Evolutionary conservation across 2,113 vertebrate species (phyloP).

Genomic region (Pseudorectes ferrugineus): DNA sequence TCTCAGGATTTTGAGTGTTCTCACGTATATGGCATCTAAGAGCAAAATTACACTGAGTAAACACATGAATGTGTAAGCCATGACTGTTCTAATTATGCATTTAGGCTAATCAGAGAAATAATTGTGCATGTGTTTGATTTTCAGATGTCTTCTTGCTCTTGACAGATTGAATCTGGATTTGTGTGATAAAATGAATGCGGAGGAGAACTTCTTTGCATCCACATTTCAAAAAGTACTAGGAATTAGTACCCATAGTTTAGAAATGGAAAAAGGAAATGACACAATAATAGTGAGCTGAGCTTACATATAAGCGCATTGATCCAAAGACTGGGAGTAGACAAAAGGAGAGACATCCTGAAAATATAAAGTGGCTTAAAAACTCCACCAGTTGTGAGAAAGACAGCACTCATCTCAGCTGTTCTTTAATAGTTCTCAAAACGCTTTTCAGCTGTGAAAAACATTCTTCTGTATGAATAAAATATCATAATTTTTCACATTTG

Average conservation of each 20-base stretch:
- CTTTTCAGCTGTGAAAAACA: not conserved
- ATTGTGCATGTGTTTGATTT: not conserved
- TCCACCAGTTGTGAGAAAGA: not conserved
- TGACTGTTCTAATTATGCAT: not conserved
- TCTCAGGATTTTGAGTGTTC: not conserved
- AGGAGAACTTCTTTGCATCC: not conserved
- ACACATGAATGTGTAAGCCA: not conserved
- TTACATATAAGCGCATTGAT: not conserved
- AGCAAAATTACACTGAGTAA: not conserved
- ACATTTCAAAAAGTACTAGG: not conserved
- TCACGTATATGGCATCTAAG: not conserved
- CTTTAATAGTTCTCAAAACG: not conserved
- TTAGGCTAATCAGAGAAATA: not conserved
- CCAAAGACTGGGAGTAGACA: not conserved
- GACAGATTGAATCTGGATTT: not conserved
- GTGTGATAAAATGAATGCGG: not conserved
- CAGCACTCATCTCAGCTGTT: not conserved
- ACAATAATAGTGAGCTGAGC: not conserved
- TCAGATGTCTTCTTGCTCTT: not conserved
- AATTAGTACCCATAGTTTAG: not conserved
- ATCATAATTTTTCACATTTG: not conserved
- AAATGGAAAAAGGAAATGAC: not conserved
- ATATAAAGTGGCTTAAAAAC: not conserved
- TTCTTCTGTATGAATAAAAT: not conserved
- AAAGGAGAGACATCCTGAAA: not conserved